These are phyloP conservation scores for Eueremaeus valkanovi DNA, from an alignment of 2,888 invertebrate species.

Conservation along the genomic window DNA sequence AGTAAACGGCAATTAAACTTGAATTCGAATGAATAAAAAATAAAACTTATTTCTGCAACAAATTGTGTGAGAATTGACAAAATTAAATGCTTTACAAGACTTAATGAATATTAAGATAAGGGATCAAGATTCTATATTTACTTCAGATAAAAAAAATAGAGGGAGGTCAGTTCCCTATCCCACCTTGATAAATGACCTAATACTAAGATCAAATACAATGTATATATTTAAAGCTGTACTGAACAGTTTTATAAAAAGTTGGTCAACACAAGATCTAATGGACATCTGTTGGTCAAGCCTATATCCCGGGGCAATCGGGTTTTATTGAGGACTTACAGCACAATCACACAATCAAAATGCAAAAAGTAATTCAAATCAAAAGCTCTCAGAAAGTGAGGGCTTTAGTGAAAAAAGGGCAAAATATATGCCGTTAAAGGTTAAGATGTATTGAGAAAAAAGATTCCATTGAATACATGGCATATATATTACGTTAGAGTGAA, in stretches of 20 bases:
- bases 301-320: background rate
- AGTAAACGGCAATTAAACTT: no score
- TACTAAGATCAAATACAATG: no score
- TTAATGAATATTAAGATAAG: no score
- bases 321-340: slow-evolving; percentile 11
- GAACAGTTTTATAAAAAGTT: background rate
- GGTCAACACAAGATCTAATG: background rate
- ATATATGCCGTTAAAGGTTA: slow-evolving; percentile 23
- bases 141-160: no score
- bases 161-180: no score
- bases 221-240: no score
- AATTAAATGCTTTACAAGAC: no score
- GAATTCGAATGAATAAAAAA: no score
- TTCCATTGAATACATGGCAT: background rate
- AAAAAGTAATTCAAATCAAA: background rate
- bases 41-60: no score
- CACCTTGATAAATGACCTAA: no score
- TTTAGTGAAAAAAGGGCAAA: slow-evolving; percentile 6
- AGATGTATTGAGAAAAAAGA: background rate
- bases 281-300: slow-evolving; percentile 29
- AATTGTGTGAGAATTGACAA: no score
- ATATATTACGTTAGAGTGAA: slow-evolving; percentile 10
- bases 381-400: background rate
- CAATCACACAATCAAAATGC: slow-evolving; percentile 24
- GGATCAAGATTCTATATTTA: no score